Conservation (phyloP, 1,140 invertebrate species). For the Hypsibius dujardini region DNA sequence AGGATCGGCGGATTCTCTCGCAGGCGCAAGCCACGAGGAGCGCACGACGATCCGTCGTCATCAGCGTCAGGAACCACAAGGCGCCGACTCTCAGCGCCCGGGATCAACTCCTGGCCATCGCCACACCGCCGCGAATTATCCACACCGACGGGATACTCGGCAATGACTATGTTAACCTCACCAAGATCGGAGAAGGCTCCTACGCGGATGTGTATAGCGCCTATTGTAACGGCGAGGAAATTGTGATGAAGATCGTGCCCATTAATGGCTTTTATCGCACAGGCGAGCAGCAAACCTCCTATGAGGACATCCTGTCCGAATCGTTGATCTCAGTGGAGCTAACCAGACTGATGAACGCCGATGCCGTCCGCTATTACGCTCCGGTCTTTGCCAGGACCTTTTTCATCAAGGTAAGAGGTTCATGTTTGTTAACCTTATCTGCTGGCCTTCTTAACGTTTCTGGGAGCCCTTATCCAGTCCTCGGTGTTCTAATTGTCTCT, state of each 20-base stretch:
- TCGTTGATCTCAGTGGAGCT: neutral
- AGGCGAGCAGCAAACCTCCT: neutral
- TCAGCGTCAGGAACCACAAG: no score
- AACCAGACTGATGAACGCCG: neutral
- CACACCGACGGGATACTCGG: neutral
- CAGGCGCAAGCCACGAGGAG: no score
- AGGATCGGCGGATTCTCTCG: no score
- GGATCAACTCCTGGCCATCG: neutral
- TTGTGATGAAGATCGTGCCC: slow-evolving; percentile 12
- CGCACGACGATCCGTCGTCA: no score
- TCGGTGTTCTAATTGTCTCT: no score
- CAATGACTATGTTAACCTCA: neutral
- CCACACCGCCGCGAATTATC: neutral
- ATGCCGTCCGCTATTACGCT: neutral
- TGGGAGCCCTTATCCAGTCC: no score
- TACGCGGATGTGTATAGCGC: slow-evolving; percentile 13
- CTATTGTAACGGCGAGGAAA: neutral
- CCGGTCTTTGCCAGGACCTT: slow-evolving; percentile 5
- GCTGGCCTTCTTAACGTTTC: no score
- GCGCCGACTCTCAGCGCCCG: neutral
- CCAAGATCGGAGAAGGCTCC: slow-evolving; percentile 7
- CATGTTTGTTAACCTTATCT: neutral
- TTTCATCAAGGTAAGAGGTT: slow-evolving; percentile 12
- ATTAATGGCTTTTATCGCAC: neutral
- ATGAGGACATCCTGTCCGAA: neutral